Percentiles rank a stretch among this genome's conserved stretches.
Evolutionary conservation across 23 tunicate species (phyloP).

Genomic region (Styela plicata): DNA sequence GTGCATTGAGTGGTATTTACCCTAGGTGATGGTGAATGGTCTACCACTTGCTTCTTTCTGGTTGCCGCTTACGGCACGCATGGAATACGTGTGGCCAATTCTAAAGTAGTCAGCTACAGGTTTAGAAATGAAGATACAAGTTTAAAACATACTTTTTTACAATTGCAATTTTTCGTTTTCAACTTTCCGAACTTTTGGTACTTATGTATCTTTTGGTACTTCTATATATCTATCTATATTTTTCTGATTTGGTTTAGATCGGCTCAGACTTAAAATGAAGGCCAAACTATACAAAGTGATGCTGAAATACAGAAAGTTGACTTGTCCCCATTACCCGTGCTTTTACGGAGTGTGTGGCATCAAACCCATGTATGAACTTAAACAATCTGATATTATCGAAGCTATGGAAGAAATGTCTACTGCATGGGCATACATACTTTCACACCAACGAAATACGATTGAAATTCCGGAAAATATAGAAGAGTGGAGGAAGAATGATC

Average conservation of each 20-base stretch:
- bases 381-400: neutral
- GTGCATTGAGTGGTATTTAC: no score
- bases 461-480: neutral
- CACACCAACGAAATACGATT: neutral
- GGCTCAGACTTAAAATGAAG: neutral
- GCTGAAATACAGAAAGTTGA: neutral
- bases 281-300: neutral
- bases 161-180: no score
- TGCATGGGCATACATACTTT: neutral
- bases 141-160: neutral
- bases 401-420: neutral
- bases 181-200: no score
- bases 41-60: no score
- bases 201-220: no score
- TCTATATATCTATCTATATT: no score
- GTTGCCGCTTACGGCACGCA: no score
- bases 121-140: neutral
- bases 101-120: no score
- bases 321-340: neutral
- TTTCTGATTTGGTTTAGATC: no score
- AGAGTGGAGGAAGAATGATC: neutral
- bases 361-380: neutral
- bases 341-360: neutral
- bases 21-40: no score
- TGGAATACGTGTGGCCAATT: no score